Conservation (phyloP, 2,888 invertebrate genomes). For the Sepioteuthis lessoniana region DNA sequence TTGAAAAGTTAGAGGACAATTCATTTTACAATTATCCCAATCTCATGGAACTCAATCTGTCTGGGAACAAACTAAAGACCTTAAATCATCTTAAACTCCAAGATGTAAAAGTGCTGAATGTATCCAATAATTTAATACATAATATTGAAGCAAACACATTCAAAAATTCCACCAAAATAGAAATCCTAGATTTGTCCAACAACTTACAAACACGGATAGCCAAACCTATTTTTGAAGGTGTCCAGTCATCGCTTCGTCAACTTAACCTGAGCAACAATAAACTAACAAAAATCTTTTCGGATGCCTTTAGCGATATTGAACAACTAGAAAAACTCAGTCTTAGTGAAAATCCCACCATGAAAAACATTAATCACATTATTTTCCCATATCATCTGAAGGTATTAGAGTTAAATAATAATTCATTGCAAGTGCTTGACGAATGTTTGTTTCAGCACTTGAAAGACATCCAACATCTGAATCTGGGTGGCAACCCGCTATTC, state of each 20-base stretch:
- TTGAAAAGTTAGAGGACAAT: constrained; percentile 52
- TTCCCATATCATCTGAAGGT: constrained; percentile 57
- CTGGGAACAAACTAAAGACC: constrained; percentile 54
- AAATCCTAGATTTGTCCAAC: constrained; percentile 55
- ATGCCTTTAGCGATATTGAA: constrained; percentile 54
- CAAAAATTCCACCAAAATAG: constrained; percentile 52
- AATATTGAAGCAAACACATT: constrained; percentile 52
- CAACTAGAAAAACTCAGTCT: constrained; percentile 57
- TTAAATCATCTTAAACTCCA: constrained; percentile 50
- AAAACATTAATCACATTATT: constrained; percentile 51
- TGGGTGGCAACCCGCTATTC: constrained; percentile 53
- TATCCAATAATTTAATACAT: constrained; percentile 59
- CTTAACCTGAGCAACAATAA: constrained; percentile 50
- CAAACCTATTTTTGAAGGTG: background rate
- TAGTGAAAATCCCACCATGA: constrained; percentile 37
- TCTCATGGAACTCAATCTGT: constrained; percentile 56
- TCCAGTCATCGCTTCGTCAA: background rate
- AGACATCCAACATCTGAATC: constrained; percentile 55
- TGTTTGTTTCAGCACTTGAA: constrained; percentile 53
- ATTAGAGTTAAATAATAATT: constrained; percentile 61
- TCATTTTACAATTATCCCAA: constrained; percentile 54
- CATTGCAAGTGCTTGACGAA: constrained; percentile 53
- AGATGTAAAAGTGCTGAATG: constrained; percentile 54
- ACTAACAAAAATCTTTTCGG: constrained; percentile 48
- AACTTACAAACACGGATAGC: constrained; percentile 55